Evolutionary conservation across 2,797 vertebrate genomes (phyloP), one percentile per base, ranked within the genome.

Genomic region (Trachops cirrhosus): DNA sequence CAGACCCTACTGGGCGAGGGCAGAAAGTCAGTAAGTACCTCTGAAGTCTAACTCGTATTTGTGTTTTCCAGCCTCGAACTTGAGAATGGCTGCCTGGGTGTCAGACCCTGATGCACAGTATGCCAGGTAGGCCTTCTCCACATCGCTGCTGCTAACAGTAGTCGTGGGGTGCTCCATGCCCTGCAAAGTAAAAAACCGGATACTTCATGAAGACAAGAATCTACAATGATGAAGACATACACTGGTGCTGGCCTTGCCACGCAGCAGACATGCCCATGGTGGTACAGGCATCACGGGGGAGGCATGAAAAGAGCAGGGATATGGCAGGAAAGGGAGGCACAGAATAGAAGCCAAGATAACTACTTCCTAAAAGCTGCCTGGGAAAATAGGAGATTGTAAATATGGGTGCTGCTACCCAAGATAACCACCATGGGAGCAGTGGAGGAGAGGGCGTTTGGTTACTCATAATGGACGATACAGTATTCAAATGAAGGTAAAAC

Each of bases 101-200:
- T 73, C 93, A 44, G 97, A 86, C 9, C 92, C 97, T 97, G 97
- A 52, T 21, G 98, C 96, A 39, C 52, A 87, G 96, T 98, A 98
- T 0, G 97, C 97, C 96, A 98, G 94, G 97, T 99, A 99, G n/a
- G 98, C 95, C 5, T 99, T 99, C 98, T 99, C 99, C 97, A 99
- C 95, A 16, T 98, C 98, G 15, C 98, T 95, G 92, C 99, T 99
- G 67, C 94, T 98, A 91, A 99, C 16, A 0, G 98, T 98, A 48
- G 98, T 96, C 18, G 98, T 97, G 1, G 82, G 96, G 70, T 98
- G 98, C 94, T 95, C 10, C 32, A 64, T 52, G 86, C 74, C 96
- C 99, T 99, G 82, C 16, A 67, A 89, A 9, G n/a, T 7, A 8
- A 48, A 98, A 95, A 97, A 74, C 9, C 21, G 98, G 70, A 97